Percentiles rank a stretch among this genome's conserved stretches.
phyloP scores from a whole-genome alignment of 2,797 vertebrate species.

The Phrynocephalus guinanensis region DNA sequence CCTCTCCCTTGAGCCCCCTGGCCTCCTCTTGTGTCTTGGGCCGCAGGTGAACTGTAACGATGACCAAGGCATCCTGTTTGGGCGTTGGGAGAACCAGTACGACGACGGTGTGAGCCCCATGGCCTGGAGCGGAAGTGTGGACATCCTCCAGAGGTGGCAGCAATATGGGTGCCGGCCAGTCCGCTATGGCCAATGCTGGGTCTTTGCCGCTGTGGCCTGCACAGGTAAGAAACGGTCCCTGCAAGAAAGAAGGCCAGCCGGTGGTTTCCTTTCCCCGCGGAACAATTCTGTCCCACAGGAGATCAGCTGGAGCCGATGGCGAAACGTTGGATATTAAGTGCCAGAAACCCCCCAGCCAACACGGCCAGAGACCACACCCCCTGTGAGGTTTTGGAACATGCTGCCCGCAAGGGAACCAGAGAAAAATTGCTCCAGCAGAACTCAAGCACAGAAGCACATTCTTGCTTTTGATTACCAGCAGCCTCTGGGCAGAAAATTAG shows the following conservation, averaged over 20 bases:
- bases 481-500: no score
- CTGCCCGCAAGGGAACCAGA: no score
- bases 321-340: background rate
- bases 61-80: conserved; percentile 87
- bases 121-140: conserved; percentile 91
- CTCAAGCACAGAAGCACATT: no score
- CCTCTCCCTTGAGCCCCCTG: background rate
- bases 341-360: background rate
- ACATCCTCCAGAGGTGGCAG: conserved; percentile 89
- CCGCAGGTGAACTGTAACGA: conserved; percentile 93
- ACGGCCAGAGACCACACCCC: background rate
- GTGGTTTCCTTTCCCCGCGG: background rate
- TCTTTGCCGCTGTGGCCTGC: conserved; percentile 95
- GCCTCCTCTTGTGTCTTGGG: background rate
- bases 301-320: no score
- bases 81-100: conserved; percentile 85
- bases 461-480: no score
- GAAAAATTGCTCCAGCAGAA: no score
- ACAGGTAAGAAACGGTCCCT: conserved; percentile 79
- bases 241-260: rapidly evolving
- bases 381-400: no score
- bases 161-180: conserved; percentile 84
- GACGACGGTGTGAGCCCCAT: conserved; percentile 87
- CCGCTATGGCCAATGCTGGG: conserved; percentile 96
- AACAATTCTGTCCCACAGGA: background rate